Base-by-base conservation (phyloP, 2,797 vertebrate species). In the Somateria mollissima region DNA sequence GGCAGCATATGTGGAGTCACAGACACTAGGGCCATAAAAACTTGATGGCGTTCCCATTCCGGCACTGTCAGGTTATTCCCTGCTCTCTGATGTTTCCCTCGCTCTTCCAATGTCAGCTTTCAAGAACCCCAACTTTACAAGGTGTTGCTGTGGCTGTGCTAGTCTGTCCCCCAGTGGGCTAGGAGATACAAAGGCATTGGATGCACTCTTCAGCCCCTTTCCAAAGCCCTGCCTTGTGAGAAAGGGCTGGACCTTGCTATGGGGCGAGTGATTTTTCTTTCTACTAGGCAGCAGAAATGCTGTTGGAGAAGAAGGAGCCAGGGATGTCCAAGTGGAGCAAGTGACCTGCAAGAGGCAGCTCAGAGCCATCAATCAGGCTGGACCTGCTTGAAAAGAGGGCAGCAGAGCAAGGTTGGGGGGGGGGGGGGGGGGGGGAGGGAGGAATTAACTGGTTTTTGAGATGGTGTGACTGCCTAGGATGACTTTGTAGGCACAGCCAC, bases 1-100 rank as follows among this genome's bases (percentile, higher is more conserved):
- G 34, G 14, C 34, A 36, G 10, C 0, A 0, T 45, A 51, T 1
- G 1, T 32, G 49, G 66, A 73, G 32, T 69, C 60, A 66, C 32
- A 89, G 62, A 57, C 10, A 27, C 16, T 28, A 27, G 13, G 32
- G 13, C 12, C 69, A 4, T 39, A 47, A 76, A 84, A 91, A 34
- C 3, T 17, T 58, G 39, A 24, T 19, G 32, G 15, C 8, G 78
- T 80, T 80, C 56, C 34, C 66, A 17, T 13, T 7, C 18, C 17
- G 19, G n/a, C 43, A 16, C 30, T 58, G 15, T 21, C 30, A 34
- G 30, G 27, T 78, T 90, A 13, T 54, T 89, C 60, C 10, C 32
- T 53, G 16, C 32, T 72, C 20, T 88, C 53, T 74, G 11, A 20
- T 36, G 4, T 78, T 86, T 81, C 54, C 7, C 7, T 81, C 0